Evolutionary conservation across 1,140 invertebrate species (phyloP).

Genomic region (Bacillus rossius): DNA sequence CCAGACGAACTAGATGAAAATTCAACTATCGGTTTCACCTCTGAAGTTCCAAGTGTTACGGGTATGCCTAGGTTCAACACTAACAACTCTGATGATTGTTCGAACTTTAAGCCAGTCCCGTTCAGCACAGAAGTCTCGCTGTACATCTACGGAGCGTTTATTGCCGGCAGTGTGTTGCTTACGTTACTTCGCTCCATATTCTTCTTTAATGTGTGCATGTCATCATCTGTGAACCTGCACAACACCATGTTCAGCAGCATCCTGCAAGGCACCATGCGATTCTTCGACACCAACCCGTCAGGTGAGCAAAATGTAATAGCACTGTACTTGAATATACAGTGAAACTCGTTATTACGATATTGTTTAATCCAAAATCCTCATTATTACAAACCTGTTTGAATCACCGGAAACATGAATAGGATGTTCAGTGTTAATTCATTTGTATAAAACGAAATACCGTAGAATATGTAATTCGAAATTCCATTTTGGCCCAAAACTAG

Average conservation of each 20-base stretch:
- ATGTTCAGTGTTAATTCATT: no score
- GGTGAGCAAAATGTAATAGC: constrained; percentile 40
- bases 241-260: constrained; percentile 77
- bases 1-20: not conserved
- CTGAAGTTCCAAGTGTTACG: not conserved
- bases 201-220: constrained; percentile 78
- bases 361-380: no score
- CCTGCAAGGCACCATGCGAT: constrained; percentile 69
- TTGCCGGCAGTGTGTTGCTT: constrained; percentile 33
- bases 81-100: not conserved
- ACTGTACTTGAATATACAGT: no score
- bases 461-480: no score
- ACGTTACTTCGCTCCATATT: constrained; percentile 49
- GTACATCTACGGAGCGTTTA: constrained; percentile 40
- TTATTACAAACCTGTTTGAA: no score
- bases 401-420: no score
- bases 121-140: constrained; percentile 34
- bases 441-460: no score
- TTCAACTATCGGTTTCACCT: not conserved
- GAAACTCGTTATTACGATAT: no score
- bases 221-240: constrained; percentile 72
- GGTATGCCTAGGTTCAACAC: not conserved
- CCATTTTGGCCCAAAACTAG: no score
- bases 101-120: not conserved
- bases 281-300: constrained; percentile 79